These are phyloP conservation scores for Tenthredo scrophulariae DNA, from an alignment of 2,888 invertebrate genomes.

Conservation along the genomic window DNA sequence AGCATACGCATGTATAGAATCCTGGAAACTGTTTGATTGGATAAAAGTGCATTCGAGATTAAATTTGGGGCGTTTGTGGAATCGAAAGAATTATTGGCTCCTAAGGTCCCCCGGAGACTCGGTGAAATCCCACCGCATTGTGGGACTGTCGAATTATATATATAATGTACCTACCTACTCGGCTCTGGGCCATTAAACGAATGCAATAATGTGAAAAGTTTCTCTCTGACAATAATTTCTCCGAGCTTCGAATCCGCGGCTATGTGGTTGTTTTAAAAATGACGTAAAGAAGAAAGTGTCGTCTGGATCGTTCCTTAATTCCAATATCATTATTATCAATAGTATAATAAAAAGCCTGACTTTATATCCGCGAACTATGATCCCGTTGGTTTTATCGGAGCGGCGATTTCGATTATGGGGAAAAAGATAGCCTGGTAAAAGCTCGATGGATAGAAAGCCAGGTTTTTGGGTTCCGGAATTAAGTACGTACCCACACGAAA, in stretches of 20 bases:
- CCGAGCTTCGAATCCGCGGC: neutral
- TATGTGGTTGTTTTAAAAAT: neutral
- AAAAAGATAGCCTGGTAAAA: no score
- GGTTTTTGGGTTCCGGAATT: no score
- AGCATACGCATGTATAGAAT: neutral
- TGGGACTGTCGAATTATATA: constrained; percentile 18
- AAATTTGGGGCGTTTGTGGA: constrained; percentile 51
- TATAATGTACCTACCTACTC: neutral
- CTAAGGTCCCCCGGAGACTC: neutral
- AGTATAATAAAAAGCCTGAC: no score
- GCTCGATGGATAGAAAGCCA: no score
- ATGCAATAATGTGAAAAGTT: constrained; percentile 42
- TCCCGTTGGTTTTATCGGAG: no score
- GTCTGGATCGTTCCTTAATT: neutral
- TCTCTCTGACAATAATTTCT: neutral
- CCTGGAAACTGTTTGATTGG: constrained; percentile 13
- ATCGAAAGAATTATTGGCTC: constrained; percentile 39
- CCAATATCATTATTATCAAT: neutral
- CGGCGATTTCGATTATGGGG: no score
- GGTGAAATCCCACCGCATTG: neutral
- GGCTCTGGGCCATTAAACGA: constrained; percentile 24
- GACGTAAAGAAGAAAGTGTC: neutral
- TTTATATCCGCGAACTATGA: no score
- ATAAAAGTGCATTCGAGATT: constrained; percentile 47
- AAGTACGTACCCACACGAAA: no score